Conservation (phyloP, 2,797 vertebrate species). For the Toxotes lorentzi region DNA sequence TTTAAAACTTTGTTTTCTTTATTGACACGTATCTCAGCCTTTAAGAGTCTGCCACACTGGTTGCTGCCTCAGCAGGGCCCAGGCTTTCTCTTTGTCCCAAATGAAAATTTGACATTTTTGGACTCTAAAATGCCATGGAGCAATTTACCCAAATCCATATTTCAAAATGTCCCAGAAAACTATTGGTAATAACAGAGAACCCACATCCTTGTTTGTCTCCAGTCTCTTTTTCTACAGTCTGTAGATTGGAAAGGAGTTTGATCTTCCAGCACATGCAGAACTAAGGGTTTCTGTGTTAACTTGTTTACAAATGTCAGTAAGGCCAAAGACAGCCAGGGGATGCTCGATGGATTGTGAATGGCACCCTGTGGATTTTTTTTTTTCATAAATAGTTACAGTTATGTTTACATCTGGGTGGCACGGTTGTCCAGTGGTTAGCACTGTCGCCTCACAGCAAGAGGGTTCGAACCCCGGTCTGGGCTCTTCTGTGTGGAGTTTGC, state of each 20-base stretch:
- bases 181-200: conserved; percentile 5
- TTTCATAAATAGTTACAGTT: neutral
- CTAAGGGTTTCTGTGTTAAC: conserved; percentile 5
- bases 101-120: neutral
- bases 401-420: neutral
- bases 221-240: neutral
- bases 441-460: too few species aligned
- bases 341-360: neutral
- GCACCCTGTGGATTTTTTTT: neutral
- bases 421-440: too few species aligned
- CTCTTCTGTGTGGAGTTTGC: too few species aligned
- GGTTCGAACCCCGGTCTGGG: too few species aligned
- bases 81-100: neutral
- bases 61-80: neutral
- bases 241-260: neutral
- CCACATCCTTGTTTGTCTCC: neutral
- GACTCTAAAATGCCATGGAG: neutral
- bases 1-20: neutral
- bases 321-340: neutral
- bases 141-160: conserved; percentile 2
- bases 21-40: neutral
- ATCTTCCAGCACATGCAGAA: conserved; percentile 1
- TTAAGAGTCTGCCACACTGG: neutral
- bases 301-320: neutral
- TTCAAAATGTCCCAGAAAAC: conserved; percentile 12